phyloP scores from a whole-genome alignment of 2,888 invertebrate genomes.

The Eubasilissa splendida region DNA sequence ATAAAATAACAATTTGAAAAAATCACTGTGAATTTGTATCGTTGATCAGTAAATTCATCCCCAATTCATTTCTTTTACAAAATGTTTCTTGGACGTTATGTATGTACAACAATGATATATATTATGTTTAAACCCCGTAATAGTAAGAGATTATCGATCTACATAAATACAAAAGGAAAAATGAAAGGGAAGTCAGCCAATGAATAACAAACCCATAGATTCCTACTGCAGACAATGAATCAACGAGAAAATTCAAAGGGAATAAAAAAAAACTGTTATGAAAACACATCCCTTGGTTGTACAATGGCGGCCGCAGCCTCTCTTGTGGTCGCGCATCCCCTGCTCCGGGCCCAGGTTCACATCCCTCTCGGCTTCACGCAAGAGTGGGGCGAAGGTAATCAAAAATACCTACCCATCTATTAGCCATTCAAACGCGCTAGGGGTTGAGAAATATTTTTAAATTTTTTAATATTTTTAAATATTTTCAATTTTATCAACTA shows the following conservation, averaged over 20 bases:
- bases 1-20: too few species aligned
- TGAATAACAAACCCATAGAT: constrained; percentile 5
- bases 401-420: constrained; percentile 14
- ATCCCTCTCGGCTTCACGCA: constrained; percentile 21
- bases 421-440: too few species aligned
- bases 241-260: constrained; percentile 23
- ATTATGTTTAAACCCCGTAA: too few species aligned
- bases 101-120: too few species aligned
- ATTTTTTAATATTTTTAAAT: too few species aligned
- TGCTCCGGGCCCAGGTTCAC: constrained; percentile 6
- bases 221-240: constrained; percentile 23
- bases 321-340: constrained; percentile 2
- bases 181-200: not conserved
- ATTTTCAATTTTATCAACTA: too few species aligned
- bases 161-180: constrained; percentile 6
- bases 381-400: constrained; percentile 45
- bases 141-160: not conserved
- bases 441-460: too few species aligned
- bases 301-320: constrained; percentile 22
- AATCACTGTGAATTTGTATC: too few species aligned
- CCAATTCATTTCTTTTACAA: too few species aligned
- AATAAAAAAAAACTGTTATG: constrained; percentile 32
- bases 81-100: too few species aligned
- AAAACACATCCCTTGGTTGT: constrained; percentile 27
- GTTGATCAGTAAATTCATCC: too few species aligned